Evolutionary conservation across 1,140 invertebrate genomes (phyloP).

Genomic region (Drosophila serrata): DNA sequence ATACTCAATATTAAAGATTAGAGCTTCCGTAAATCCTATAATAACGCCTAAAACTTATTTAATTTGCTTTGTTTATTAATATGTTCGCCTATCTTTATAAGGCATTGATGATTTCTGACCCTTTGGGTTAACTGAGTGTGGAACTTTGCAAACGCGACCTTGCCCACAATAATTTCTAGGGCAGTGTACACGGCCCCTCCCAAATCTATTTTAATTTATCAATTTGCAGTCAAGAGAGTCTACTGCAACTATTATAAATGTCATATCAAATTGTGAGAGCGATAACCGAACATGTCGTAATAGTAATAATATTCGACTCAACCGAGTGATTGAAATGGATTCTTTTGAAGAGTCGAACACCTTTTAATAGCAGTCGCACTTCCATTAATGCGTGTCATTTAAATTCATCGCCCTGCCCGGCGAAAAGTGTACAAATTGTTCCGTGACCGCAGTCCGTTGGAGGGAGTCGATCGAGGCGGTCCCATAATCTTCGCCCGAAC

Average conservation of each 20-base stretch:
- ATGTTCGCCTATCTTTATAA: background rate
- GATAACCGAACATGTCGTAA: constrained; percentile 14
- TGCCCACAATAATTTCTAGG: constrained; percentile 16
- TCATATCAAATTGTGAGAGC: background rate
- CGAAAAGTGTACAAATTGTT: constrained; percentile 22
- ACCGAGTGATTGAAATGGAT: constrained; percentile 17
- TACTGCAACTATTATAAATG: constrained; percentile 24
- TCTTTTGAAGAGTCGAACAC: constrained; percentile 47
- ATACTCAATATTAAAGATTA: background rate
- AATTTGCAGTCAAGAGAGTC: constrained; percentile 10
- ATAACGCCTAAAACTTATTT: background rate
- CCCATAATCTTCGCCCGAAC: constrained; percentile 6
- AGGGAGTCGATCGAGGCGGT: constrained; percentile 31
- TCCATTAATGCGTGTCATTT: constrained; percentile 40
- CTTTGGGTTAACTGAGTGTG: background rate
- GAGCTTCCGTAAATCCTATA: background rate
- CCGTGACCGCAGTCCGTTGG: constrained; percentile 34
- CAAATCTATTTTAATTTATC: constrained; percentile 25
- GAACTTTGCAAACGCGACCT: constrained; percentile 20
- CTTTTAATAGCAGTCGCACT: constrained; percentile 37
- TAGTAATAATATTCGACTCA: background rate
- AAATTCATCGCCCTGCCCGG: constrained; percentile 47
- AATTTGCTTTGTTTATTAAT: background rate
- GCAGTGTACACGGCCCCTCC: constrained; percentile 17
- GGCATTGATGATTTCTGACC: background rate